Percentiles rank a stretch among this genome's conserved stretches.
Evolutionary conservation across 1,140 invertebrate genomes (phyloP).

Genomic region (Nebria ingens): DNA sequence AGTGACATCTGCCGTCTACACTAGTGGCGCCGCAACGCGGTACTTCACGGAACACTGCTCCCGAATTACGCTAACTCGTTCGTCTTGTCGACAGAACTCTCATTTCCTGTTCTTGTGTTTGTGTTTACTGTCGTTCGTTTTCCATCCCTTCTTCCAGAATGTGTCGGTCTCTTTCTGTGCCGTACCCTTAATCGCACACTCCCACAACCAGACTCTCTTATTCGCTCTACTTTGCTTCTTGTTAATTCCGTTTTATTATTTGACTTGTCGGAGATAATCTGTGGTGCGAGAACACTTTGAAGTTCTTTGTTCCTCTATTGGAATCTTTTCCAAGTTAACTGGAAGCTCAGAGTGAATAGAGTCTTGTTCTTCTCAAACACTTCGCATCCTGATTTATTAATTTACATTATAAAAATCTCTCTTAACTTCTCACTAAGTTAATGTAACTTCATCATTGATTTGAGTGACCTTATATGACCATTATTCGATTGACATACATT

Average conservation of each 20-base stretch:
- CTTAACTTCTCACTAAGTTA: too few species aligned
- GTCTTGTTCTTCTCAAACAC: neutral
- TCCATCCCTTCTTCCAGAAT: neutral
- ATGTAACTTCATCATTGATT: too few species aligned
- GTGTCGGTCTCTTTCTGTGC: neutral
- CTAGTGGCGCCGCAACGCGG: neutral
- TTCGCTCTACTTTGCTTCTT: neutral
- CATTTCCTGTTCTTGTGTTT: slow-evolving; percentile 5
- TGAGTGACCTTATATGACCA: too few species aligned
- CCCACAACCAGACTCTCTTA: neutral
- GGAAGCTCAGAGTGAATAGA: too few species aligned
- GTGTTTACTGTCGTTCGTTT: neutral
- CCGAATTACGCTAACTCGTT: slow-evolving; percentile 9
- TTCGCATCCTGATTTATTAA: neutral
- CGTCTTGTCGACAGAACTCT: slow-evolving; percentile 7
- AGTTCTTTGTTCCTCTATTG: slow-evolving; percentile 1
- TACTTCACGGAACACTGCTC: slow-evolving; percentile 2
- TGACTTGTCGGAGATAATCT: slow-evolving; percentile 2
- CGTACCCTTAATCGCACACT: too few species aligned
- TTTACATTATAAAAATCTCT: too few species aligned
- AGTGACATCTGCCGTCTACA: slow-evolving; percentile 3
- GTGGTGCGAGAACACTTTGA: neutral
- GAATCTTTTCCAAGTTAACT: too few species aligned
- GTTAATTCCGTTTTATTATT: slow-evolving; percentile 9
- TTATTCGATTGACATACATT: too few species aligned